phyloP scores from a whole-genome alignment of 2,797 vertebrate genomes.

The Neomorphus geoffroyi region DNA sequence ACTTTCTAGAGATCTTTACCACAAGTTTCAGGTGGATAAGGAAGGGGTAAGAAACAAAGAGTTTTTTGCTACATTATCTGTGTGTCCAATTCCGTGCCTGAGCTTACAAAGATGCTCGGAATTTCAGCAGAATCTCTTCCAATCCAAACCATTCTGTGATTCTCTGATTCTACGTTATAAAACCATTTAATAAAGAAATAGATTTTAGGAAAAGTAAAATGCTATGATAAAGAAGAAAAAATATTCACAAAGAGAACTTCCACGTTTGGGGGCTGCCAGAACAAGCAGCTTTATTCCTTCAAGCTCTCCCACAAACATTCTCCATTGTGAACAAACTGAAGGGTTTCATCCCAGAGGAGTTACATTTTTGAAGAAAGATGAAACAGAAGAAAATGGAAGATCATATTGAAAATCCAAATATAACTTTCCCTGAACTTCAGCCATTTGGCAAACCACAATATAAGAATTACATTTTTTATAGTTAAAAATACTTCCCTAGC shows the following conservation, averaged over 20 bases:
- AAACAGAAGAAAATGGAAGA: neutral
- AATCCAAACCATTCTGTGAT: too few species aligned
- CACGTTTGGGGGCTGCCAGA: neutral
- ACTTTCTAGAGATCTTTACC: neutral
- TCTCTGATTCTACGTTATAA: neutral
- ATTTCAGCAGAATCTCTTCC: neutral
- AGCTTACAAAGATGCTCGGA: neutral
- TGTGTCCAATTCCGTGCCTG: neutral
- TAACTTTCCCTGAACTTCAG: neutral
- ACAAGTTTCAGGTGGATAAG: neutral
- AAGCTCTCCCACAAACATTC: neutral
- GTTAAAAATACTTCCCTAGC: neutral
- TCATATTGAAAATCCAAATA: neutral
- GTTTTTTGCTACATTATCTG: neutral
- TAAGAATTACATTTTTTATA: neutral
- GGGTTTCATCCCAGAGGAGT: neutral
- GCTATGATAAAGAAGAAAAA: neutral
- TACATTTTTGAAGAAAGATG: neutral
- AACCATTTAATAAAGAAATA: neutral
- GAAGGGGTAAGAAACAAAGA: neutral
- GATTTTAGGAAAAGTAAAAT: neutral
- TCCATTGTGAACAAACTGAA: neutral
- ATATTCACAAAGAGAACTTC: neutral
- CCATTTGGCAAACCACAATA: neutral
- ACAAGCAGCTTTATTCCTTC: neutral